Conservation (phyloP, 2,797 vertebrate genomes). For the Manis javanica region DNA sequence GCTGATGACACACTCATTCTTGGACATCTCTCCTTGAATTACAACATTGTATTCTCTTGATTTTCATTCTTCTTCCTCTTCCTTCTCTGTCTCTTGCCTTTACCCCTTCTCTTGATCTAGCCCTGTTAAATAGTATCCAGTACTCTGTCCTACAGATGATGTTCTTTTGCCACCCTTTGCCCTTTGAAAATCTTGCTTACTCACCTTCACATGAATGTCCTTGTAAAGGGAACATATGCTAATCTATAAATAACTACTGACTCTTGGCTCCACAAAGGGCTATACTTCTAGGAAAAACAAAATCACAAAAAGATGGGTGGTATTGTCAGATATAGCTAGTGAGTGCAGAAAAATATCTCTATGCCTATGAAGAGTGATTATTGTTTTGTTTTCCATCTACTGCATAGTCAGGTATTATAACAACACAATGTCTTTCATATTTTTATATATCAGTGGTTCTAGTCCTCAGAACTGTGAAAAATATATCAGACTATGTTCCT, state of each 20-base stretch:
- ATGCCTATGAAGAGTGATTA: not conserved
- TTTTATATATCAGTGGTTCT: constrained; percentile 18
- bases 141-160: not conserved
- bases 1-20: not conserved
- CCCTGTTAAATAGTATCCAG: not conserved
- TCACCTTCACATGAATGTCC: not conserved
- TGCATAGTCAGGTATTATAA: not conserved
- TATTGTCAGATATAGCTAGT: not conserved
- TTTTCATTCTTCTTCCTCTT: not conserved
- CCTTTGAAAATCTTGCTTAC: not conserved
- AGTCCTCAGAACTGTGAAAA: constrained; percentile 41
- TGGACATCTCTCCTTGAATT: not conserved
- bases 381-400: not conserved
- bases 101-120: not conserved
- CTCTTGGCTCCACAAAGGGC: not conserved
- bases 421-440: not conserved
- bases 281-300: not conserved
- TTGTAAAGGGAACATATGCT: not conserved
- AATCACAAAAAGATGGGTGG: not conserved
- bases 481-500: constrained; percentile 21
- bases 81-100: constrained; percentile 11
- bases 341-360: not conserved
- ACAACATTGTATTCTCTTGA: not conserved
- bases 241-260: not conserved
- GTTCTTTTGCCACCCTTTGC: not conserved